Base-by-base conservation (phyloP, 2,888 invertebrate species). In the Nyleta sp. region DNA sequence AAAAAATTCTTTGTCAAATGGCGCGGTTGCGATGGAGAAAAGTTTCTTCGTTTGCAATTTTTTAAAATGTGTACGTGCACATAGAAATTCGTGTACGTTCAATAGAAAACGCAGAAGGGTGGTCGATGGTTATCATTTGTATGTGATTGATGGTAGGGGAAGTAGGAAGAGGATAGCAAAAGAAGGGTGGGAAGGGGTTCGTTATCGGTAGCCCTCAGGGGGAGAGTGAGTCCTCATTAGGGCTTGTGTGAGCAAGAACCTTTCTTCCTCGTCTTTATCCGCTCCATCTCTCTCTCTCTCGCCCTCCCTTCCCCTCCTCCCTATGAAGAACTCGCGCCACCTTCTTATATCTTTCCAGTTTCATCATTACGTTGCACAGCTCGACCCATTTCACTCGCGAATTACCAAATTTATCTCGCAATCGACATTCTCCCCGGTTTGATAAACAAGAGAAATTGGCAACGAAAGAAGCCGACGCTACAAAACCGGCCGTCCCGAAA, bases 161-260 rank as follows among this genome's bases (percentile, higher is more conserved):
- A 80, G 59, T 65, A 60, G 76, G 64, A 48, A 65, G 67, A 74
- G 75, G 78, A 67, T 68, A 40, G 68, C 52, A 67, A 80, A 78
- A 79, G 77, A 75, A 78, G 65, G 68, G 78, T 78, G 50, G 78
- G 80, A 80, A 60, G 79, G 81, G 82, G 82, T 86, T 87, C 85
- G 86, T 86, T 87, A 87, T 87, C 85, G 85, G 84, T 82, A 85
- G 81, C 85, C 85, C 84, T 84, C 83, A 75, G 84, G 85, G 83
- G 84, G 81, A 81, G 85, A 84, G 81, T 81, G 84, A 85, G 84
- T 84, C 84, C 87, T 87, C 86, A 86, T 86, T 87, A 87, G 84
- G 84, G 82, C 82, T 83, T 85, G 83, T 83, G 84, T 84, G 85
- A 84, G 85, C 85, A 83, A 84, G 67, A 59, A 73, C 70, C 71